Conservation (phyloP, 2,113 vertebrate species). For the Takifugu flavidus region DNA sequence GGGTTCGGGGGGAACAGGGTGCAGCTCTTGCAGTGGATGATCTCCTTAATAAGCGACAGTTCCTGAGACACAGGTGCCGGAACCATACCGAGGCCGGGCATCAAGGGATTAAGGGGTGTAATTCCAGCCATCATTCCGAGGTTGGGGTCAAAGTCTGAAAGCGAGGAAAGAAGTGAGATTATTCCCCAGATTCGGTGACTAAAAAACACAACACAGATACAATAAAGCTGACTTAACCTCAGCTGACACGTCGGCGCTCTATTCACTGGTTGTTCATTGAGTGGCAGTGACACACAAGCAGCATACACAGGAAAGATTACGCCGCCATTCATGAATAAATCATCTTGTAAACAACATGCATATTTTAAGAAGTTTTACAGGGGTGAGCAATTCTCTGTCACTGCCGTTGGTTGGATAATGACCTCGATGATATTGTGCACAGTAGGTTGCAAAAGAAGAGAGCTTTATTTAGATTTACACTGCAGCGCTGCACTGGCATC, state of each 20-base stretch:
- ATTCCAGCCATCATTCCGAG: constrained; percentile 94
- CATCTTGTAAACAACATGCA: constrained; percentile 51
- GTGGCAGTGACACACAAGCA: constrained; percentile 40
- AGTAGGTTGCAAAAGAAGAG: constrained; percentile 14
- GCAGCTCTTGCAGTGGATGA: constrained; percentile 97
- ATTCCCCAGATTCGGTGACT: not conserved
- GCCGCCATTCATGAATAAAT: constrained; percentile 56
- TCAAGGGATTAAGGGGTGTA: constrained; percentile 89
- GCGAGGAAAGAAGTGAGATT: constrained; percentile 14
- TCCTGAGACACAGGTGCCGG: constrained; percentile 85
- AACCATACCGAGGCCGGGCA: constrained; percentile 89
- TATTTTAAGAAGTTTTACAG: constrained; percentile 58
- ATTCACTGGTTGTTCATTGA: constrained; percentile 18
- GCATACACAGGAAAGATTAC: constrained; percentile 38
- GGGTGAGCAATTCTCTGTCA: constrained; percentile 37
- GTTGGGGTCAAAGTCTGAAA: constrained; percentile 86
- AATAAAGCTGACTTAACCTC: not conserved
- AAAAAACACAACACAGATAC: constrained; percentile 4
- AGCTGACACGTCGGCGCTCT: constrained; percentile 16
- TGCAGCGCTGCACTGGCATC: constrained; percentile 1
- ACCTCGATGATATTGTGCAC: constrained; percentile 30
- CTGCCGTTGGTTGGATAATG: constrained; percentile 39
- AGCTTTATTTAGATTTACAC: constrained; percentile 37
- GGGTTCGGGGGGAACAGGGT: constrained; percentile 95
- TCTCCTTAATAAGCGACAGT: constrained; percentile 88